These are phyloP conservation scores for Fundulus diaphanus DNA, from an alignment of 2,797 vertebrate genomes.

Conservation along the genomic window DNA sequence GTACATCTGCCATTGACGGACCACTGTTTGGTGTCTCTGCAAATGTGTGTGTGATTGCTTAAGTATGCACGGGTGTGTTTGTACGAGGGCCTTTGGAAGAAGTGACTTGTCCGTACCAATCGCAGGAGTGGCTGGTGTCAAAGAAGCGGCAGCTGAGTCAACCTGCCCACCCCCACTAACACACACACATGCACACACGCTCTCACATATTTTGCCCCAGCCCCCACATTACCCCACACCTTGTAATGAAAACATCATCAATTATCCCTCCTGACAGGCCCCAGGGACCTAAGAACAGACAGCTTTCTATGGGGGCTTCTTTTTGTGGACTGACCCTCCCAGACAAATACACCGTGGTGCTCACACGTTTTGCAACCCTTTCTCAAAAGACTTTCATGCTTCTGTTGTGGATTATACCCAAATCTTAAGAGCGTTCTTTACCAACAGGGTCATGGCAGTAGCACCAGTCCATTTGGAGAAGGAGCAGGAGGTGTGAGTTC, in stretches of 20 bases:
- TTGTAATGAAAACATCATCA: slow-evolving; percentile 96
- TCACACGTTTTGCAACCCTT: slow-evolving; percentile 40
- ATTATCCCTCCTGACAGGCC: slow-evolving; percentile 89
- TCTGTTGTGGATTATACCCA: slow-evolving; percentile 67
- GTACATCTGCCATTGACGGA: slow-evolving; percentile 28
- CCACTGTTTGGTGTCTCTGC: slow-evolving; percentile 24
- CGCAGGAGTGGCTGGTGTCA: slow-evolving; percentile 82
- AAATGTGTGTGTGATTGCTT: slow-evolving; percentile 21
- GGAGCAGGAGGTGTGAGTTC: slow-evolving; percentile 43
- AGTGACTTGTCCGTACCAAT: slow-evolving; percentile 79
- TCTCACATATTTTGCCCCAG: slow-evolving; percentile 75
- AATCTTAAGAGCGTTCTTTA: slow-evolving; percentile 69
- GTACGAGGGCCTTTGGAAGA: slow-evolving; percentile 74
- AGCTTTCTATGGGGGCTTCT: slow-evolving; percentile 85
- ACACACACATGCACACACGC: slow-evolving; percentile 42
- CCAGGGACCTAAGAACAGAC: slow-evolving; percentile 82
- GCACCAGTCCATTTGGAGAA: slow-evolving; percentile 52
- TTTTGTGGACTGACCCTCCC: slow-evolving; percentile 79
- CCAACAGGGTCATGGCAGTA: slow-evolving; percentile 58
- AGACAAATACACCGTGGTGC: slow-evolving; percentile 45
- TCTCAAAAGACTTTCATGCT: not conserved
- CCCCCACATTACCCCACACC: slow-evolving; percentile 85
- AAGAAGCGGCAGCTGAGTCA: slow-evolving; percentile 87
- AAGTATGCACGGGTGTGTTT: slow-evolving; percentile 25
- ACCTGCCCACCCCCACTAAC: slow-evolving; percentile 74